These are phyloP conservation scores for Coelogynopora nodosa DNA, from an alignment of 2,888 invertebrate species.

Conservation along the genomic window DNA sequence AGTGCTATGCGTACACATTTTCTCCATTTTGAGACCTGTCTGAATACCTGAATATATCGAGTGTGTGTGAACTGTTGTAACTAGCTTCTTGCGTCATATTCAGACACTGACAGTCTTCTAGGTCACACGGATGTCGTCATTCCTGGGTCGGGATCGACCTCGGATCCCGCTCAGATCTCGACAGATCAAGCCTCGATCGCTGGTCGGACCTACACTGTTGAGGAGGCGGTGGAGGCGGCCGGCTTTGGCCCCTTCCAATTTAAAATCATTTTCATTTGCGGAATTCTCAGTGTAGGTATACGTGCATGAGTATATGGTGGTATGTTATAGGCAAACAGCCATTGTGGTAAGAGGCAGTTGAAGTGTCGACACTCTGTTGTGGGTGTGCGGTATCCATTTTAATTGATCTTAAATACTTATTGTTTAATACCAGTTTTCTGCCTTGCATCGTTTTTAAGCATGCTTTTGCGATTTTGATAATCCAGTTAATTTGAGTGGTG, in stretches of 20 bases:
- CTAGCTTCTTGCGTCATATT: not conserved
- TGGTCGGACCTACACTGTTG: conserved; percentile 16
- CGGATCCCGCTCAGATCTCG: not conserved
- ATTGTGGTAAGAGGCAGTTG: too few species aligned
- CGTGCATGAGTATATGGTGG: not conserved
- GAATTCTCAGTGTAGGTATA: conserved; percentile 41
- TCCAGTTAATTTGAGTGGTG: too few species aligned
- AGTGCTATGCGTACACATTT: too few species aligned
- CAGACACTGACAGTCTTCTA: conserved; percentile 24
- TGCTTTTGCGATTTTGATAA: too few species aligned
- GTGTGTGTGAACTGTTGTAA: too few species aligned
- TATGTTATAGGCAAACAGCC: not conserved
- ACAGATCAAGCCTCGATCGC: not conserved
- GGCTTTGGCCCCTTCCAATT: conserved; percentile 45
- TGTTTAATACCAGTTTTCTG: too few species aligned
- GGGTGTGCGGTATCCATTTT: too few species aligned
- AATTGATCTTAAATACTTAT: too few species aligned
- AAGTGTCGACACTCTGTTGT: too few species aligned
- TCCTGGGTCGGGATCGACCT: not conserved
- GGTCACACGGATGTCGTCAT: not conserved
- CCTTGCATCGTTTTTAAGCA: too few species aligned
- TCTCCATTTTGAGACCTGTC: too few species aligned
- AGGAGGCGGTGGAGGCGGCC: conserved; percentile 43
- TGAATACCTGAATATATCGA: too few species aligned
- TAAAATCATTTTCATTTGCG: conserved; percentile 42